Evolutionary conservation across 2,888 invertebrate species (phyloP).

Genomic region (Perizoma flavofasciatum): DNA sequence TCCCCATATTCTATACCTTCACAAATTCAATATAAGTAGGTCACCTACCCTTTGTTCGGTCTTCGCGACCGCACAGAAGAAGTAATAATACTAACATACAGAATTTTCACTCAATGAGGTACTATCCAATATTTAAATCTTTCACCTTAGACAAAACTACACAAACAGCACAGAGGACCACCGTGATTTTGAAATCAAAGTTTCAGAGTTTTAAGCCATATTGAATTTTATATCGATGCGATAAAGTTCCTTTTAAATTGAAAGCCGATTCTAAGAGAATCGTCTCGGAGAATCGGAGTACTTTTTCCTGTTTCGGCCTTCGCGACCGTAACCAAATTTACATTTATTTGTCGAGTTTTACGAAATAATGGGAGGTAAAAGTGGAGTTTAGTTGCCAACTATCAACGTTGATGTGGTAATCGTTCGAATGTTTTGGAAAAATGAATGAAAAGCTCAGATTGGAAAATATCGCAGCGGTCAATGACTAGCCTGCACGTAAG

Average conservation of each 20-base stretch:
- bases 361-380: constrained; percentile 34
- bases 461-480: too few species aligned
- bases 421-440: constrained; percentile 10
- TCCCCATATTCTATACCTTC: constrained; percentile 31
- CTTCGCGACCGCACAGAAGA: constrained; percentile 33
- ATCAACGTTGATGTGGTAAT: constrained; percentile 24
- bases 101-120: constrained; percentile 4
- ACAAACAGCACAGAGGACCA: too few species aligned
- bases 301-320: constrained; percentile 22
- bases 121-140: neutral
- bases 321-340: constrained; percentile 36
- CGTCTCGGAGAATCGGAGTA: neutral
- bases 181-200: too few species aligned
- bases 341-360: constrained; percentile 40
- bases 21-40: constrained; percentile 36
- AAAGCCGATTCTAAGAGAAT: constrained; percentile 4
- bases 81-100: constrained; percentile 6
- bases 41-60: constrained; percentile 36
- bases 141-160: neutral
- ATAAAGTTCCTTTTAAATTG: constrained; percentile 9
- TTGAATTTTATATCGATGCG: constrained; percentile 2
- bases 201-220: neutral
- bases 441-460: too few species aligned
- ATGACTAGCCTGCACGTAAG: too few species aligned
- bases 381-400: constrained; percentile 21